These are phyloP conservation scores for Luperina testacea DNA, from an alignment of 2,888 invertebrate species.

Conservation along the genomic window DNA sequence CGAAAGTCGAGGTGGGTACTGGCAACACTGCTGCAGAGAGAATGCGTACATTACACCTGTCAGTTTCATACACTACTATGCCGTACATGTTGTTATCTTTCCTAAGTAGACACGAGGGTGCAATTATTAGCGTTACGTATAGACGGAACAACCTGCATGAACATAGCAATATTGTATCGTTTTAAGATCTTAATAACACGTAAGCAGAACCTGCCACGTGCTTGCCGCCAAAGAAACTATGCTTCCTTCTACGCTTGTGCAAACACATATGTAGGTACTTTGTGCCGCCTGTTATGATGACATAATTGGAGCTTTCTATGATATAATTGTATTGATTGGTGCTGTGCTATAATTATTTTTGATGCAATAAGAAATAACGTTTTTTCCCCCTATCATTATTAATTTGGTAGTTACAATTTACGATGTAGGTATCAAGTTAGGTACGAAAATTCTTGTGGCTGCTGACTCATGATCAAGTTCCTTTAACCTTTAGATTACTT, in stretches of 20 bases:
- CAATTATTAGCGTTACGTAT: constrained; percentile 31
- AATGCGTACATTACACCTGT: background rate
- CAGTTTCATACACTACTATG: background rate
- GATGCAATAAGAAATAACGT: background rate
- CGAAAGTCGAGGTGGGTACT: too few species aligned
- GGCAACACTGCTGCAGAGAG: background rate
- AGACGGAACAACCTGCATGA: constrained; percentile 22
- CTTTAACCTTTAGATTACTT: background rate
- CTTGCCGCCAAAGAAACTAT: constrained; percentile 22
- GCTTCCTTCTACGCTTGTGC: constrained; percentile 40
- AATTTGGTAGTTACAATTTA: background rate
- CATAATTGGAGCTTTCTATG: constrained; percentile 29
- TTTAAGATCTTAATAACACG: constrained; percentile 40
- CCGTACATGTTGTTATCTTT: background rate
- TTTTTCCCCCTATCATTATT: background rate
- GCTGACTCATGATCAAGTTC: background rate
- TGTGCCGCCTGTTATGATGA: constrained; percentile 14
- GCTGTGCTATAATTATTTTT: constrained; percentile 13
- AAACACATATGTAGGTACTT: background rate
- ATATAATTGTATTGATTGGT: constrained; percentile 15
- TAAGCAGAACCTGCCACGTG: constrained; percentile 11
- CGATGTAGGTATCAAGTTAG: background rate
- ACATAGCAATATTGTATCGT: constrained; percentile 36
- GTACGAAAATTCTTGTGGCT: background rate
- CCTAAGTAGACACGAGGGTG: background rate